These are phyloP conservation scores for Epiblema foenella DNA, from an alignment of 2,888 invertebrate genomes.

Conservation along the genomic window DNA sequence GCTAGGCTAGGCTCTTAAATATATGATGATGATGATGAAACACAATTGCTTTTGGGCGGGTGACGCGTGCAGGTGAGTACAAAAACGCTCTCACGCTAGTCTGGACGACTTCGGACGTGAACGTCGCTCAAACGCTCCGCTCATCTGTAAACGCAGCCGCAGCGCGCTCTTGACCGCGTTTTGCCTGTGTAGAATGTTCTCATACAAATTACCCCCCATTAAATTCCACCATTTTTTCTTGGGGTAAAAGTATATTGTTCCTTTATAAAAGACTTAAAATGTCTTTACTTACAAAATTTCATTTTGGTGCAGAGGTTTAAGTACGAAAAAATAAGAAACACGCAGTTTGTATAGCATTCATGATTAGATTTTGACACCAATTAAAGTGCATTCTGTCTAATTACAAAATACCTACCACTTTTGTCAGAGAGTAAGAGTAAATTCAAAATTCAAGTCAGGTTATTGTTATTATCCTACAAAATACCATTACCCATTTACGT, in stretches of 20 bases:
- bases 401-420: background rate
- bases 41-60: too few species aligned
- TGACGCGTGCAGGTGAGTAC: too few species aligned
- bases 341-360: too few species aligned
- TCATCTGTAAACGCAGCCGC: background rate
- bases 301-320: too few species aligned
- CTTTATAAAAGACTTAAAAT: background rate
- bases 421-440: background rate
- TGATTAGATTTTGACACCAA: background rate
- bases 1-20: too few species aligned
- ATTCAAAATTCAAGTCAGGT: background rate
- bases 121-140: background rate
- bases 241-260: background rate
- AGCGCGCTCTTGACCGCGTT: background rate
- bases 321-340: too few species aligned
- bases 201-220: too few species aligned
- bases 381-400: background rate
- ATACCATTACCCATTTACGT: constrained; percentile 6
- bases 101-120: background rate
- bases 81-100: too few species aligned
- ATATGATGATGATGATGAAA: too few species aligned
- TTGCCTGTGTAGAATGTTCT: too few species aligned
- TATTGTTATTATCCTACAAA: constrained; percentile 2
- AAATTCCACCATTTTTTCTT: background rate
- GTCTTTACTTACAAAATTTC: too few species aligned